Evolutionary conservation across 2,888 invertebrate species (phyloP), one percentile per base, ranked within the genome.

Genomic region (Stenolophus ochropezus): DNA sequence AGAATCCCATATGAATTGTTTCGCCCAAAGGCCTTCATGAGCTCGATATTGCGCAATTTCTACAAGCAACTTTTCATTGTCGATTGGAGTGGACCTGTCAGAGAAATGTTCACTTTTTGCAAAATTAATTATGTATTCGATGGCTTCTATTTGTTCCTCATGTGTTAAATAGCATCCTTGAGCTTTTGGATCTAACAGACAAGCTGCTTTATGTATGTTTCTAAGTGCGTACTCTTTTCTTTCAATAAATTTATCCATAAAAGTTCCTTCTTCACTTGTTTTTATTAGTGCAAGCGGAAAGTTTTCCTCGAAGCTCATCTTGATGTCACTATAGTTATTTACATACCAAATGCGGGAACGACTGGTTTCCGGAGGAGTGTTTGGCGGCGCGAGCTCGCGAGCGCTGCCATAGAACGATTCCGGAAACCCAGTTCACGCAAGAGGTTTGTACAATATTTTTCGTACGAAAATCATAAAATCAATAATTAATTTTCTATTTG

Each of bases 131-230:
- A 51, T 51, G 14, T 51, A 51, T 16, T 51, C 51, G 8, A 51
- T 51, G 14, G 51, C 51, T 2, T 51, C 51, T n/a, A 51, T 8
- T 51, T 51, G 51, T 51, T 51, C 51, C 14, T 51, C 51, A 1
- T 14, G 16, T 1, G 65, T 65, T 27, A 77, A 65, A 58, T 65
- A 65, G 65, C 77, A 74, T 5, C 77, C 77, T 65, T 77, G 77
- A 27, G 61, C 6, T 21, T 25, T 77, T 20, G 77, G 77, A 65
- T 77, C 65, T 27, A 69, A 1, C 27, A 77, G 58, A 77, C 61
- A 65, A 65, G 77, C 58, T 4, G 77, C 23, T 77, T 79, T 78
- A 18, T 71, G 58, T 2, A 79, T 77, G 71, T n/a, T 14, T 78
- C 51, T 82, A 25, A 58, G 18, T 65, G 61, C 53, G 74, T 80